Conservation (phyloP, 2,113 vertebrate species). For the Dasyprocta punctata region DNA sequence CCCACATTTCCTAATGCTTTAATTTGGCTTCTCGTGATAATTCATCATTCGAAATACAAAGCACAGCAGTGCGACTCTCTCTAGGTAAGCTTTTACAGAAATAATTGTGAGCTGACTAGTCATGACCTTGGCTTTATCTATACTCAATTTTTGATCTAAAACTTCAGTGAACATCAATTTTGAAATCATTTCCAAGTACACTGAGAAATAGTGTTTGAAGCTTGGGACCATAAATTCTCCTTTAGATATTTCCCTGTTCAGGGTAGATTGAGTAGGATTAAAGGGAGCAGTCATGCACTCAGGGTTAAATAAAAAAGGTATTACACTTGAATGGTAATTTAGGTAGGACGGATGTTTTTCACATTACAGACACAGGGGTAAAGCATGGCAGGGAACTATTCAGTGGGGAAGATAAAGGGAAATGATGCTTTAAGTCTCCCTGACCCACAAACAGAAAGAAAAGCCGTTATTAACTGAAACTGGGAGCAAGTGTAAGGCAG, state of each 20-base stretch:
- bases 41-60: conserved; percentile 67
- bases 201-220: conserved; percentile 76
- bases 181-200: conserved; percentile 73
- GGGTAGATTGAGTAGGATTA: conserved; percentile 81
- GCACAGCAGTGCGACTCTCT: conserved; percentile 61
- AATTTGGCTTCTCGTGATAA: conserved; percentile 63
- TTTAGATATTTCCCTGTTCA: conserved; percentile 74
- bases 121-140: conserved; percentile 78
- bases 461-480: conserved; percentile 70
- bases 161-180: conserved; percentile 81
- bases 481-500: conserved; percentile 34
- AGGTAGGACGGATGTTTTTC: conserved; percentile 75
- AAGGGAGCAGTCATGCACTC: conserved; percentile 78
- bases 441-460: conserved; percentile 77
- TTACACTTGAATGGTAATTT: conserved; percentile 79
- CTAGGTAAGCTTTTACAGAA: conserved; percentile 69
- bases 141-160: conserved; percentile 79
- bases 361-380: conserved; percentile 67
- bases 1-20: conserved; percentile 52
- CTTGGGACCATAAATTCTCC: conserved; percentile 72
- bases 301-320: conserved; percentile 82
- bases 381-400: conserved; percentile 75
- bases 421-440: conserved; percentile 74
- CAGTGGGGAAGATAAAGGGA: conserved; percentile 72
- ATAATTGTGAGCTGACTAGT: conserved; percentile 77